These are phyloP conservation scores for Phenacoccus solenopsis DNA, from an alignment of 1,140 invertebrate species.

Conservation along the genomic window DNA sequence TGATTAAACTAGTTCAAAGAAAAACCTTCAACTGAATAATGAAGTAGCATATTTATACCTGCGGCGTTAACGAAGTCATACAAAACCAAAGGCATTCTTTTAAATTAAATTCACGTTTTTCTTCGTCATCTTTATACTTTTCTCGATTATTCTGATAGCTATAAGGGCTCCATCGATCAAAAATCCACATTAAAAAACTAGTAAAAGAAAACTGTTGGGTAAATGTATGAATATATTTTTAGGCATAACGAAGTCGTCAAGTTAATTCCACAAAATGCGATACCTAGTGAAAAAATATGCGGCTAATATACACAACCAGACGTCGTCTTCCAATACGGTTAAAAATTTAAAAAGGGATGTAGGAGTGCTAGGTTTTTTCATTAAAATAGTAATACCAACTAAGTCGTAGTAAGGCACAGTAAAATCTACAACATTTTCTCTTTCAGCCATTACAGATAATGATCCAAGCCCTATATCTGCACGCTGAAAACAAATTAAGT, in stretches of 20 bases:
- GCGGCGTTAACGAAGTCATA: constrained; percentile 93
- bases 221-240: no score
- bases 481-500: constrained; percentile 34
- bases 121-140: constrained; percentile 85
- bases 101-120: constrained; percentile 87
- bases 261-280: no score
- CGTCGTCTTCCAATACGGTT: constrained; percentile 86
- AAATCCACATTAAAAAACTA: constrained; percentile 86
- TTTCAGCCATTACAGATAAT: constrained; percentile 83
- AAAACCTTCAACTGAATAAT: background rate
- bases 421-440: constrained; percentile 88
- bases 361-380: constrained; percentile 62
- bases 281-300: constrained; percentile 89
- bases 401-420: constrained; percentile 92
- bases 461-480: constrained; percentile 82
- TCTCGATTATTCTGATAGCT: constrained; percentile 90
- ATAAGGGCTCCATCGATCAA: constrained; percentile 92
- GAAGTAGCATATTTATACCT: constrained; percentile 38
- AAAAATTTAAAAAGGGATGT: constrained; percentile 94
- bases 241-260: no score
- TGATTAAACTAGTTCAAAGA: background rate
- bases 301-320: constrained; percentile 90
- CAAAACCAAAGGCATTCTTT: constrained; percentile 98
- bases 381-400: constrained; percentile 85
- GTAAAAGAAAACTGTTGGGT: constrained; percentile 26